Base-by-base conservation (phyloP, 1,140 invertebrate species). In the Chionoecetes opilio region DNA sequence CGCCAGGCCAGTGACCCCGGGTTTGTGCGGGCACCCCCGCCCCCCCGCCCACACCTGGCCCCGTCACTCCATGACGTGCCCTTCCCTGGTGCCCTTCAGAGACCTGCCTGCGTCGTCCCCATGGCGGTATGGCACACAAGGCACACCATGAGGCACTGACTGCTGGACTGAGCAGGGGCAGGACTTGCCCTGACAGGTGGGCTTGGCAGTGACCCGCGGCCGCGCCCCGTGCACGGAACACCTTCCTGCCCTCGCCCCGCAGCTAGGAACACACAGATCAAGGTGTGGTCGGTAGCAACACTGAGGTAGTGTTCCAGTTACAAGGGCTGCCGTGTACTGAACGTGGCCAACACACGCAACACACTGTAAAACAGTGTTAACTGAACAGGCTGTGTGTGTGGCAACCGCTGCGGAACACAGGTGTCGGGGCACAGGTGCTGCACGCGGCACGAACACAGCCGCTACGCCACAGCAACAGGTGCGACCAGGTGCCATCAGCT, bases 41-140 rank as follows among this genome's bases (percentile, higher is more conserved):
- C n/a, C n/a, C 14, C 37, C 87, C 35, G 41, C 87, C 87, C 37
- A 38, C 87, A 38, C 87, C 87, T 14, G 63, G 63, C 63, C 21
- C 0, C 63, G 21, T 14, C 63, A 21, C 63, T n/a, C 63, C 0
- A 5, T 75, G 63, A n/a, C 63, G n/a, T 26, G 21, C 11, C 63
- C 63, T 17, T n/a, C n/a, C 63, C 63, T 21, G 6, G 26, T 8
- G 63, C 63, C 63, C 21, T 75, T n/a, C 11, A 21, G 63, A 75
- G 63, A n/a, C 21, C 26, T 26, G 5, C n/a, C 21, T 63, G 26
- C n/a, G 63, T 75, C 21, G 63, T n/a, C 21, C n/a, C 63, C 63
- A 21, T n/a, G 63, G 21, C 26, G 63, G 63, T 26, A 75, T 26
- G 21, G n/a, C 63, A 21, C 63, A n/a, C 63, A 17, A 26, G 3